Evolutionary conservation across 2,888 invertebrate genomes (phyloP), one percentile per base, ranked within the genome.

Genomic region (Apamea anceps): DNA sequence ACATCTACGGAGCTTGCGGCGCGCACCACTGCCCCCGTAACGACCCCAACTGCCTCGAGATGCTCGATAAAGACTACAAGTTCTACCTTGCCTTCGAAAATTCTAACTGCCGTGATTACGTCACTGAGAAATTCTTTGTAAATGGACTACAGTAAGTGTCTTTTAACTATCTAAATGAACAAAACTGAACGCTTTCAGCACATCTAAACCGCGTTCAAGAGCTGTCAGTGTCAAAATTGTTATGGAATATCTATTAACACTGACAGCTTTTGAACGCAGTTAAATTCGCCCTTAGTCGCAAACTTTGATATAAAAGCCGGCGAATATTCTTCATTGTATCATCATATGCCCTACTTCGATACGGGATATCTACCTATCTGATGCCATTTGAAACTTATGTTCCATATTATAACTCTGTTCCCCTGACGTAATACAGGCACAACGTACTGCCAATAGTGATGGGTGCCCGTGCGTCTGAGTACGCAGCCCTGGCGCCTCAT

Each of bases 61-160:
- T 99, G 97, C 97, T 99, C 78, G 98, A 99, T 93, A 98, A 97
- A 83, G 99, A 99, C 88, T 99, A 99, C 97, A 99, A 99, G 95
- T 99, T 99, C 96, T 99, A 99, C 94, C 97, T 99, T 89, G 99
- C 99, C 0, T 99, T 99, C 93, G 99, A 99, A 95, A 99, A 99
- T 95, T 99, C 99, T 54, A 99, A 99, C 93, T 99, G 99, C 95
- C 97, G 98, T 80, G 99, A 99, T 95, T 99, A 99, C 93, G 98
- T 99, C 88, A 99, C 99, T 0, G 99, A 99, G 94, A 99, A 99
- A 94, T 99, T 99, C 96, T 99, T 99, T 95, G 99, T 99, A 76
- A 99, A 99, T 93, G 99, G 99, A 79, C 97, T 99, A 80, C 98
- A 98, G 98, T 98, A 95, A 97, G 98, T 97, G 51, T 54, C n/a